Evolutionary conservation across 2,113 vertebrate genomes (phyloP).

Genomic region (Poeciliopsis occidentalis): DNA sequence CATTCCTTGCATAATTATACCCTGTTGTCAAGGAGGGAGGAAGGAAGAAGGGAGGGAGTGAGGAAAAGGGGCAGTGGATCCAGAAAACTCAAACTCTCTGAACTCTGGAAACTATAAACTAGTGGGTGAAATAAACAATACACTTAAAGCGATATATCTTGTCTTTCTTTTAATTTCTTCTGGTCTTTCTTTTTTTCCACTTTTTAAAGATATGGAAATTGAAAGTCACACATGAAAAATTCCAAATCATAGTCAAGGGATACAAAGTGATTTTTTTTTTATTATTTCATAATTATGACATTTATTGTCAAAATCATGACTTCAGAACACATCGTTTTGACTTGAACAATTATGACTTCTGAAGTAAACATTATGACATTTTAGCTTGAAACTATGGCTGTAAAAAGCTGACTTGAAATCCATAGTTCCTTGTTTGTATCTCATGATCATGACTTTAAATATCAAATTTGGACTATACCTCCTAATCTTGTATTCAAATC

Average conservation of each 20-base stretch:
- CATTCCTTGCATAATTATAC: conserved; percentile 68
- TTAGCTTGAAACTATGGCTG: not conserved
- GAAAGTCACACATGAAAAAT: not conserved
- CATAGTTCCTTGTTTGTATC: not conserved
- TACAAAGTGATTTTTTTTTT: not conserved
- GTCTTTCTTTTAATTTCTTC: not conserved
- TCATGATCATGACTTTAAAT: not conserved
- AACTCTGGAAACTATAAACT: conserved; percentile 15
- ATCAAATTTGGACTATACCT: not conserved
- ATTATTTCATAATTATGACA: not conserved
- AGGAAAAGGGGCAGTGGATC: conserved; percentile 47
- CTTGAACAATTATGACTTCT: not conserved
- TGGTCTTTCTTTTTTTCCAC: not conserved
- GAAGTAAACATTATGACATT: not conserved
- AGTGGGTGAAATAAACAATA: not conserved
- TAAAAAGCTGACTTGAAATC: not conserved
- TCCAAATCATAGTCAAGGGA: not conserved
- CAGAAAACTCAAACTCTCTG: conserved; percentile 36
- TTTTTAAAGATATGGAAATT: not conserved
- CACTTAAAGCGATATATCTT: not conserved
- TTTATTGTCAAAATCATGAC: not conserved
- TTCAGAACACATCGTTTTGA: not conserved
- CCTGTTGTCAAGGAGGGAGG: conserved; percentile 60
- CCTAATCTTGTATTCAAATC: too few relatives aligned
- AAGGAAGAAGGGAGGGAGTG: conserved; percentile 49